These are phyloP conservation scores for Nibea coibor DNA, from an alignment of 2,113 vertebrate genomes.

Conservation along the genomic window DNA sequence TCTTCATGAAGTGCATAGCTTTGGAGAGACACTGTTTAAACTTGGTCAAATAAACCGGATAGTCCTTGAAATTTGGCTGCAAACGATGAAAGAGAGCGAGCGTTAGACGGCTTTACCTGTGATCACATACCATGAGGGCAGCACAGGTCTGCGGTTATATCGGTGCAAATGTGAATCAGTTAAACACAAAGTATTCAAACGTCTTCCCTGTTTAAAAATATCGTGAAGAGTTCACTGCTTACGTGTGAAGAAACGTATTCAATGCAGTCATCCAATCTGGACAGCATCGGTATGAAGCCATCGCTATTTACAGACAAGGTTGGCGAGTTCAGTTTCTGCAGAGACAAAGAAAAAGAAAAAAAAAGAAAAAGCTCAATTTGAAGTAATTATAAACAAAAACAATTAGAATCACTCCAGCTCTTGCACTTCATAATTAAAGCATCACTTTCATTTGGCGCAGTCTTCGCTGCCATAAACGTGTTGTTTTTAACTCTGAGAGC, in stretches of 20 bases:
- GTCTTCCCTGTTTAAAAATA: background rate
- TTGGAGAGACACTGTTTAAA: conserved; percentile 97
- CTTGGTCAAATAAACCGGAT: conserved; percentile 92
- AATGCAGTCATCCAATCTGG: conserved; percentile 97
- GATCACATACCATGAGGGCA: background rate
- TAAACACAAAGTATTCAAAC: background rate
- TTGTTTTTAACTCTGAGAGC: background rate
- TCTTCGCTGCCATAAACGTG: background rate
- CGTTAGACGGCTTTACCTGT: conserved; percentile 8
- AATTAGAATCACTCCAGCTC: background rate
- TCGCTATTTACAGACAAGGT: conserved; percentile 96
- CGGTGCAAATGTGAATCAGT: background rate
- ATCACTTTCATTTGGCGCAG: background rate
- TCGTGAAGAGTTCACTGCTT: conserved; percentile 74
- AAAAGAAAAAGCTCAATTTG: background rate
- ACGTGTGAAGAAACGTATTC: conserved; percentile 96
- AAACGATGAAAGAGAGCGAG: conserved; percentile 51
- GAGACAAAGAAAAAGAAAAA: conserved; percentile 39
- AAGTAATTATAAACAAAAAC: background rate
- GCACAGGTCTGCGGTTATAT: background rate
- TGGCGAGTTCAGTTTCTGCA: conserved; percentile 95
- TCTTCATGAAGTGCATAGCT: conserved; percentile 97
- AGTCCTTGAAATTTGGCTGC: conserved; percentile 98
- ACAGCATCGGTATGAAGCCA: conserved; percentile 97
- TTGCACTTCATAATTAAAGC: conserved; percentile 6